phyloP scores from a whole-genome alignment of 2,888 invertebrate species.

The Eristalis arbustorum region DNA sequence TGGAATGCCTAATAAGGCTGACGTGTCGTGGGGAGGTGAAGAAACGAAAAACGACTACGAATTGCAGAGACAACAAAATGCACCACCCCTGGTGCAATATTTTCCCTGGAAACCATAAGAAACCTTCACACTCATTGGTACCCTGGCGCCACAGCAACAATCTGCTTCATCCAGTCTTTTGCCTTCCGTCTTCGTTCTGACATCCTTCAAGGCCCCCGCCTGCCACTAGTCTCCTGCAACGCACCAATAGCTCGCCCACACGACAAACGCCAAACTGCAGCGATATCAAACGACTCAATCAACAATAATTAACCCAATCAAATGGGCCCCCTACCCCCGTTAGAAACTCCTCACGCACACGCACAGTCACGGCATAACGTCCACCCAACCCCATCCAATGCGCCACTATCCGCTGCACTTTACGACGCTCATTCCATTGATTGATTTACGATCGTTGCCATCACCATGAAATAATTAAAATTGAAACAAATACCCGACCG shows the following conservation, averaged over 20 bases:
- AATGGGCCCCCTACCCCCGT: neutral
- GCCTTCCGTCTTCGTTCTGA: too few species aligned
- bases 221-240: too few species aligned
- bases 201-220: too few species aligned
- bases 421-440: slow-evolving; percentile 27
- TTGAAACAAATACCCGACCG: neutral
- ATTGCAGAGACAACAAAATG: too few species aligned
- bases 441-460: slow-evolving; percentile 40
- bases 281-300: neutral
- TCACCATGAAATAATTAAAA: slow-evolving; percentile 27
- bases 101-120: too few species aligned
- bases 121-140: too few species aligned
- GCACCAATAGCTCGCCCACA: neutral
- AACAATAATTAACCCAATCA: neutral
- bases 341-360: neutral
- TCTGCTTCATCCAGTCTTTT: too few species aligned
- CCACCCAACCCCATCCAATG: neutral
- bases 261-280: neutral
- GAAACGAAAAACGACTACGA: too few species aligned
- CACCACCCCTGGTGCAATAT: too few species aligned
- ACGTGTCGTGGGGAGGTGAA: too few species aligned
- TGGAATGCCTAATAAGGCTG: too few species aligned
- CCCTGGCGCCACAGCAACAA: too few species aligned
- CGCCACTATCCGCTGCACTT: neutral
- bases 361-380: neutral